Evolutionary conservation across 1,140 invertebrate species (phyloP), one percentile per base, ranked within the genome.

Genomic region (Diachasmimorpha longicaudata): DNA sequence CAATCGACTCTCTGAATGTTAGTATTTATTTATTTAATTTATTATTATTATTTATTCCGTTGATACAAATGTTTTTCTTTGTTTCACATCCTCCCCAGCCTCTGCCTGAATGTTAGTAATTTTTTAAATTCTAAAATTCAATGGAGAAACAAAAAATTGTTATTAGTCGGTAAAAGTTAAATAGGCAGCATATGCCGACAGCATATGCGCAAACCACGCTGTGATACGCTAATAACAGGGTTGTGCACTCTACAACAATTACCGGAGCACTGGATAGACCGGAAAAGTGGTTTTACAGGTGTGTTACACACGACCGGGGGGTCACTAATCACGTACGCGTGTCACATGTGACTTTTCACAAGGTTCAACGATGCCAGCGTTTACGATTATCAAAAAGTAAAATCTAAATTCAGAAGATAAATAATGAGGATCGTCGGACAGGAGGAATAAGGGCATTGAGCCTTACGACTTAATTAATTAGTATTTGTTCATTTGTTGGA

Each of bases 221-320:
- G 71, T 77, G 70, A 74, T 77, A 77, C 69, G 21, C 46, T 74
- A 78, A 81, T 79, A 72, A 77, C 58, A 25, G 70, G 66, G 58
- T 63, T 6, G 5, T 63, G 58, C 19, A 4, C 19, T 63, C 8
- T 63, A 70, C 68, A 8, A 21, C 63, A 75, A 75, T 79, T 73
- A 75, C 52, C 19, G 14, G 23, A 63, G 67, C 63, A 58, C 69
- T 74, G 58, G 71, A 66, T 19, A 75, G 69, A 73, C 66, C 72
- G 70, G 68, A 73, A 79, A 77, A 77, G 23, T 31, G 36, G 16
- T 39, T 75, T 83, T 82, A 84, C 83, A 84, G 83, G 83, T 84
- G 83, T 58, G 77, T 78, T 78, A 78, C 42, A 71, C 77, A 77
- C 74, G 72, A 52, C 21, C 52, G 14, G 36, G 16, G 36, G 16